Evolutionary conservation across 2,113 vertebrate genomes (phyloP), one percentile per base, ranked within the genome.

Genomic region (Tautogolabrus adspersus): DNA sequence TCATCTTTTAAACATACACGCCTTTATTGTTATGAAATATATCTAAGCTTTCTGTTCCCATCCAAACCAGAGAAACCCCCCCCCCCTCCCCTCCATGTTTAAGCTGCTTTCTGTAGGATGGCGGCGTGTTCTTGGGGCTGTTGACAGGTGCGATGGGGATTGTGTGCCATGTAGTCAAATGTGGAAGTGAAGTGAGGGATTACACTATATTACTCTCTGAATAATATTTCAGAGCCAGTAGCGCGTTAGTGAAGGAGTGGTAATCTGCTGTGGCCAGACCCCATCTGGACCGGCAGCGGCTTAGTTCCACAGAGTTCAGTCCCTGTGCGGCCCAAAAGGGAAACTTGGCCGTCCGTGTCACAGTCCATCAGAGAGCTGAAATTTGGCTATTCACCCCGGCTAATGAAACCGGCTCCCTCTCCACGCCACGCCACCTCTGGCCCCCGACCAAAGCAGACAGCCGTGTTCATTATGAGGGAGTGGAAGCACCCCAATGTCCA

Each of bases 331-430:
- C 66, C 84, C 76, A 79, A 67, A 85, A 87, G 62, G 63, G 89
- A 87, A 91, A 92, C 72, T 79, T 87, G 75, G 61, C 80, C 88
- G 82, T 81, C 86, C 66, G 70, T 79, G 90, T 93, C 92, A 91
- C 85, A 92, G 91, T 92, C 88, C 89, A 89, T 90, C 85, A 92
- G 81, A 90, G 85, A 87, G 70, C 83, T 90, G 79, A 94, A 93
- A 94, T 94, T 85, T 90, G 70, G 76, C 83, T 85, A 88, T 94
- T 89, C 86, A 86, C 79, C 85, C 52, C 62, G 16, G 83, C 79
- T 92, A 91, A 94, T 90, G 88, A 93, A 93, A 92, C 85, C 56
- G 54, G 79, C 75, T 84, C 76, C 57, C 52, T 42, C 72, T 62
- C 76, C 81, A 85, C n/a, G 26, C 73, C 73, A 68, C 76, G 21